Evolutionary conservation across 30 jellyfish, hydroid and myxozoan genomes (phyloP).

Genomic region (Sanderia malayensis): DNA sequence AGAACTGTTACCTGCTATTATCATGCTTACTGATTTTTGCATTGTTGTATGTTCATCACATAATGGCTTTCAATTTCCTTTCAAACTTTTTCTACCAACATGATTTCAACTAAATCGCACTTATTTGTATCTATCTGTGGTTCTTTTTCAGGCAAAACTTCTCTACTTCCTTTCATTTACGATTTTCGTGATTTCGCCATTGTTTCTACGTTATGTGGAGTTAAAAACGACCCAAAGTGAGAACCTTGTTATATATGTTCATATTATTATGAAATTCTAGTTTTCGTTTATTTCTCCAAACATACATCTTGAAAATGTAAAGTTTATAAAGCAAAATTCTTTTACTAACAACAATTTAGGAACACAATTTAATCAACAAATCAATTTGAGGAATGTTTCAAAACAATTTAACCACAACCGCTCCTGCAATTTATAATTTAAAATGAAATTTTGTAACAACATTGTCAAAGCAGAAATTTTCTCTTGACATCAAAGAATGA

Average conservation of each 20-base stretch:
- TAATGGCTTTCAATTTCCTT: too few species aligned
- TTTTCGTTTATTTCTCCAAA: too few species aligned
- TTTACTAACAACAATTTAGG: neutral
- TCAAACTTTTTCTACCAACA: too few species aligned
- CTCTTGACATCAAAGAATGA: neutral
- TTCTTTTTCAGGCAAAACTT: slow-evolving; percentile 31
- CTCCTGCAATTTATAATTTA: neutral
- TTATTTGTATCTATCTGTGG: too few species aligned
- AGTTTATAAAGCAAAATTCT: too few species aligned
- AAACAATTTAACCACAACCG: neutral
- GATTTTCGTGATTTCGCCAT: slow-evolving; percentile 26
- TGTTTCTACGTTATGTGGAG: slow-evolving; percentile 14
- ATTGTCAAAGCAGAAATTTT: slow-evolving; percentile 30
- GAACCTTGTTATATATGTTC: too few species aligned
- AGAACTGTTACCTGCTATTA: slow-evolving; percentile 36
- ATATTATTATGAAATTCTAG: too few species aligned
- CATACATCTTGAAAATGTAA: neutral
- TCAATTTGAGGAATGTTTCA: neutral
- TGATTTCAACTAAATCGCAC: too few species aligned
- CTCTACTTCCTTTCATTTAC: slow-evolving; percentile 19
- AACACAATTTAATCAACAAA: neutral
- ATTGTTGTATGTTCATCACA: slow-evolving; percentile 61
- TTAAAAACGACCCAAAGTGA: neutral
- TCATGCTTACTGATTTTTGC: slow-evolving; percentile 68
- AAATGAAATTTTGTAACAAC: slow-evolving; percentile 44